Evolutionary conservation across 2,113 vertebrate genomes (phyloP).

Genomic region (Chloropsis hardwickii): DNA sequence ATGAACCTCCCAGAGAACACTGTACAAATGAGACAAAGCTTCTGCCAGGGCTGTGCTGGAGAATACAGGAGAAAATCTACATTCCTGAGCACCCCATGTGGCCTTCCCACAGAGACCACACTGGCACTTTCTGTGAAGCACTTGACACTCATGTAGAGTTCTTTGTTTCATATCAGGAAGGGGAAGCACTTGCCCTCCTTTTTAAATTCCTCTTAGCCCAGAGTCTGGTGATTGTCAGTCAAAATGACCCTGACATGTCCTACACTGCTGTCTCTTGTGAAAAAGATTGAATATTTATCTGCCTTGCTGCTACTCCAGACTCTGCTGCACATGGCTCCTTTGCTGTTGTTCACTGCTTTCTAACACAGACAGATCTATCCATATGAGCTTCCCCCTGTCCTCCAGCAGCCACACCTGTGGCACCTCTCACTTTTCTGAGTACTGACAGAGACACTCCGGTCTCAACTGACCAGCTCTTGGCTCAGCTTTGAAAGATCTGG

Average conservation of each 20-base stretch:
- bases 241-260: background rate
- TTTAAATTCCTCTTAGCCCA: background rate
- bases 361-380: background rate
- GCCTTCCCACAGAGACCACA: background rate
- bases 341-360: background rate
- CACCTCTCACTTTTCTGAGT: background rate
- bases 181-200: background rate
- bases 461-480: background rate
- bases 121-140: background rate
- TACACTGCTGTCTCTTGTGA: background rate
- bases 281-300: background rate
- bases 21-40: background rate
- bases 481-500: background rate
- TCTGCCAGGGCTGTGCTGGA: background rate
- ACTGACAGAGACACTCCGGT: background rate
- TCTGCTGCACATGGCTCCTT: background rate
- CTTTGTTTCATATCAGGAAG: background rate
- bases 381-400: background rate
- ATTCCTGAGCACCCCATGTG: background rate
- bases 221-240: background rate
- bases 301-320: background rate
- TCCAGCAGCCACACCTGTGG: background rate
- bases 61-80: background rate
- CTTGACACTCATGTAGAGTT: background rate
- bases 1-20: background rate